Evolutionary conservation across 2,888 invertebrate species (phyloP).

Genomic region (Dryococelus australis): DNA sequence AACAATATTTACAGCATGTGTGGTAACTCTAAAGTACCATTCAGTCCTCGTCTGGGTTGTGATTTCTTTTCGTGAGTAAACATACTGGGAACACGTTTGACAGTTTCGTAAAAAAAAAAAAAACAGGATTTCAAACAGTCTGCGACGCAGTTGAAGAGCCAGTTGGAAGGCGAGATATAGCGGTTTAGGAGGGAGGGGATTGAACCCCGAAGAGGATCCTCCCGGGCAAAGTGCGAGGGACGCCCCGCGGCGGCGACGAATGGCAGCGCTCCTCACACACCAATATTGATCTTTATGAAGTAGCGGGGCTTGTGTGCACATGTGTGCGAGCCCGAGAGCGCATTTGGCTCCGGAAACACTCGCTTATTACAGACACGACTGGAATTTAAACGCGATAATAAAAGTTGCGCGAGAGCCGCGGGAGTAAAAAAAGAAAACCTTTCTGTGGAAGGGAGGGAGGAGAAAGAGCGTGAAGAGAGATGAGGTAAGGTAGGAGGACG

Average conservation of each 20-base stretch:
- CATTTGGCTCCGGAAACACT: constrained; percentile 29
- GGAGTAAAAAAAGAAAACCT: background rate
- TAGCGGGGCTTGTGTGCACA: background rate
- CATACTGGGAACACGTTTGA: no score
- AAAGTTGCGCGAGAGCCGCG: background rate
- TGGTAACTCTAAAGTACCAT: no score
- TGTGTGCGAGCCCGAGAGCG: constrained; percentile 24
- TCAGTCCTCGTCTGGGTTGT: no score
- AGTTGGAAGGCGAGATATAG: no score
- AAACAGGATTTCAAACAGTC: no score
- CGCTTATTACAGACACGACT: constrained; percentile 37
- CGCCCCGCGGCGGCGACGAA: background rate
- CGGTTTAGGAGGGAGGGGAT: no score
- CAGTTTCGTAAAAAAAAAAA: no score
- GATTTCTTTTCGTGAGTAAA: no score
- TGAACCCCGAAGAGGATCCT: no score
- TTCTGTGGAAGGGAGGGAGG: background rate
- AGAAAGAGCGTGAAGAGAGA: background rate
- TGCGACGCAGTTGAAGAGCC: no score
- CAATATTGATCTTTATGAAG: constrained; percentile 37
- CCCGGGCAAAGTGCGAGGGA: background rate
- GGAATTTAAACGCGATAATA: constrained; percentile 38
- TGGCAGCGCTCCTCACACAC: background rate
- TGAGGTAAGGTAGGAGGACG: background rate
- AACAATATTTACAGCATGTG: no score